A percentile compares a stretch with the other conserved stretches of the same genome.
These are phyloP conservation scores for Cardiocondyla obscurior DNA, from an alignment of 1,140 invertebrate species.

Conservation along the genomic window DNA sequence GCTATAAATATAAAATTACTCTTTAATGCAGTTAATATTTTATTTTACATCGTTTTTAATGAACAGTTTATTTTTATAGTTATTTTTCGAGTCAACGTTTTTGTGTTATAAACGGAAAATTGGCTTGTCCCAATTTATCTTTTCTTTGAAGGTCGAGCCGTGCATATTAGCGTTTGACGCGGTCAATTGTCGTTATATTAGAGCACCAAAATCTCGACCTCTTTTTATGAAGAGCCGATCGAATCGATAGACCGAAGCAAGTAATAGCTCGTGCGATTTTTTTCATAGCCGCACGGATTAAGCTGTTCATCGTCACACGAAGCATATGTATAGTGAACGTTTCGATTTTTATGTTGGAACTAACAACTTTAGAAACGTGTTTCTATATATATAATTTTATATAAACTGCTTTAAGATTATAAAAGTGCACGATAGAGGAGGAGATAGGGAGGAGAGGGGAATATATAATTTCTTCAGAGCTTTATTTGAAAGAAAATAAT, in stretches of 20 bases:
- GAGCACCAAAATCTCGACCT: constrained; percentile 18
- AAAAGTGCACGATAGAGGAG: too few species aligned
- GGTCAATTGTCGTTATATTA: constrained; percentile 20
- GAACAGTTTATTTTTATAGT: not conserved
- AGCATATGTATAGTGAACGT: not conserved
- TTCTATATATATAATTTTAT: not conserved
- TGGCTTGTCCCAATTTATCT: not conserved
- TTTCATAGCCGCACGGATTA: not conserved
- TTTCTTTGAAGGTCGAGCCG: not conserved
- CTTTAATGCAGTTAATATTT: not conserved
- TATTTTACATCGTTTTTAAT: not conserved
- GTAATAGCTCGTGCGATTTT: not conserved
- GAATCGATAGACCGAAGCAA: constrained; percentile 3
- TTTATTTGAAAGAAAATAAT: not conserved
- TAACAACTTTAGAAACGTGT: not conserved
- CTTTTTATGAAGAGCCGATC: constrained; percentile 12
- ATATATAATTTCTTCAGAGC: not conserved
- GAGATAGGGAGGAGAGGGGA: too few species aligned
- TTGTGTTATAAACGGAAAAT: constrained; percentile 14
- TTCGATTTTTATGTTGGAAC: not conserved
- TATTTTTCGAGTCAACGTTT: constrained; percentile 4
- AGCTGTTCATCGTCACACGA: not conserved
- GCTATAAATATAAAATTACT: not conserved
- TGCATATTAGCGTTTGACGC: not conserved
- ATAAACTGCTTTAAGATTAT: not conserved